phyloP scores from a whole-genome alignment of 2,888 invertebrate species.

The Caenorhabditis imperialis region DNA sequence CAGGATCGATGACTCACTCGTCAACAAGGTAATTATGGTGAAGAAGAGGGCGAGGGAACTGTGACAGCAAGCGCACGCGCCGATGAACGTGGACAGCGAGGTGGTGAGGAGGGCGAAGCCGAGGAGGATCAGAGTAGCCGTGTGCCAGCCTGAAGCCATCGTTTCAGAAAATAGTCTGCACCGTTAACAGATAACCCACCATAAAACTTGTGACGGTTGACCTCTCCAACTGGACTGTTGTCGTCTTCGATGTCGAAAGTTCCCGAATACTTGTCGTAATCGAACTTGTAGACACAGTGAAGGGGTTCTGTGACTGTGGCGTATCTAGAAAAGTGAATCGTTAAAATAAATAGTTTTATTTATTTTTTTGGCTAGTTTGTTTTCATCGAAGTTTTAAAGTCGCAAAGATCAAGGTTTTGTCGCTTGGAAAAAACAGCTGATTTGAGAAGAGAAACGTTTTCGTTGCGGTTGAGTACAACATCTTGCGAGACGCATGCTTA shows the following conservation, averaged over 20 bases:
- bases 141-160: conserved; percentile 74
- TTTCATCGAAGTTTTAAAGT: background rate
- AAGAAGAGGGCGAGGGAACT: conserved; percentile 72
- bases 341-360: too few species aligned
- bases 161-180: background rate
- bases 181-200: too few species aligned
- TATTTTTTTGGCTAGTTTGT: too few species aligned
- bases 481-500: too few species aligned
- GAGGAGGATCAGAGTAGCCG: conserved; percentile 74
- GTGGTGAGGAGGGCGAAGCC: conserved; percentile 71
- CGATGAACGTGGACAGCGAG: conserved; percentile 71
- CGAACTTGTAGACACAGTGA: conserved; percentile 77
- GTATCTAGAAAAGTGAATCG: conserved; percentile 72
- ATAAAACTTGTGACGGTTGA: conserved; percentile 77
- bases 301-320: conserved; percentile 75
- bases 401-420: too few species aligned
- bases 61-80: conserved; percentile 75
- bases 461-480: too few species aligned
- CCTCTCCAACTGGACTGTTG: conserved; percentile 77
- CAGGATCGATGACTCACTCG: conserved; percentile 63
- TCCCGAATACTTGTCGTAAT: conserved; percentile 77
- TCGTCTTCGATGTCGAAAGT: conserved; percentile 77
- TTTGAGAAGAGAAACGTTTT: too few species aligned
- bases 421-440: too few species aligned
- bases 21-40: conserved; percentile 73